A percentile compares a stretch with the other conserved stretches of the same genome.
Conservation (phyloP, 2,888 invertebrate species). For the Subacronicta megacephala region DNA sequence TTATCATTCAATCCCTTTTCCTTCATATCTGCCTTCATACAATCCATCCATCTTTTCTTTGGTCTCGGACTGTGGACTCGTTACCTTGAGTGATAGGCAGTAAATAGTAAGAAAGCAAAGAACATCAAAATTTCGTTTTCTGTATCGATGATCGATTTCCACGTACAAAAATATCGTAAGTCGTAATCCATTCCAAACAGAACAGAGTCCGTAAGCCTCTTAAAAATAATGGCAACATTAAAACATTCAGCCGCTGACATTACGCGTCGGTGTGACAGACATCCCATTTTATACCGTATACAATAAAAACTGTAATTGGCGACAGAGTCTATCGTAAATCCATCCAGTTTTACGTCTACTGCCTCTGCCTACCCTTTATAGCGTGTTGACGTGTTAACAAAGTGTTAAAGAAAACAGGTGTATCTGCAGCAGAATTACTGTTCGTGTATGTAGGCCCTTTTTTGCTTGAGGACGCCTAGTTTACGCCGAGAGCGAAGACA, state of each 20-base stretch:
- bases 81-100: too few relatives aligned
- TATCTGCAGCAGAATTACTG: constrained; percentile 30
- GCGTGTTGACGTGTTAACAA: constrained; percentile 55
- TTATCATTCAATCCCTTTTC: too few relatives aligned
- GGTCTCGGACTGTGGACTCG: too few relatives aligned
- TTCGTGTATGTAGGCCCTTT: constrained; percentile 29
- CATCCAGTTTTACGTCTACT: constrained; percentile 62
- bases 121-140: too few relatives aligned
- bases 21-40: too few relatives aligned
- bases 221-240: background rate
- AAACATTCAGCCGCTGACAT: background rate
- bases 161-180: background rate
- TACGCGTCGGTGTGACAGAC: constrained; percentile 40
- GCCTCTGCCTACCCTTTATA: constrained; percentile 63
- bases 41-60: too few relatives aligned
- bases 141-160: too few relatives aligned
- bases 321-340: constrained; percentile 68
- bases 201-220: background rate
- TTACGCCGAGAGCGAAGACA: constrained; percentile 13
- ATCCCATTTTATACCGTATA: constrained; percentile 51
- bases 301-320: constrained; percentile 73
- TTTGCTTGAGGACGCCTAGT: constrained; percentile 23
- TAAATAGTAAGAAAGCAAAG: too few relatives aligned
- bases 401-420: constrained; percentile 31
- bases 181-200: background rate